Conservation (phyloP, 1,140 invertebrate genomes). For the Halotydeus destructor region DNA sequence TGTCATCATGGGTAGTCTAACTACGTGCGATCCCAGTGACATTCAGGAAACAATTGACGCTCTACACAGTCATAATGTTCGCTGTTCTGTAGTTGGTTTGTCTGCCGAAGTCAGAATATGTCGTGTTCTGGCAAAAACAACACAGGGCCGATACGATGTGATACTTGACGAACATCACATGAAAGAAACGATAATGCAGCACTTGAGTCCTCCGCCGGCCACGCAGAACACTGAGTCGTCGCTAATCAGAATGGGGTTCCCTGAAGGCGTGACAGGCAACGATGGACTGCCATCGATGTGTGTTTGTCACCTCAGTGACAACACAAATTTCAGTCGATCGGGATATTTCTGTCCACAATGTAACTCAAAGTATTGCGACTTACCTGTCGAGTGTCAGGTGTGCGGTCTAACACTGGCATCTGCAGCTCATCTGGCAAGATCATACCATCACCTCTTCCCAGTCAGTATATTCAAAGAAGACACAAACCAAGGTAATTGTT, state of each 20-base stretch:
- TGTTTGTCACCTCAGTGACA: slow-evolving; percentile 13
- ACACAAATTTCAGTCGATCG: slow-evolving; percentile 11
- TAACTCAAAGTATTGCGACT: slow-evolving; percentile 86
- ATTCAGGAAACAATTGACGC: slow-evolving; percentile 68
- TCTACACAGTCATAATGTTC: slow-evolving; percentile 35
- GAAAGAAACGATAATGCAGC: slow-evolving; percentile 40
- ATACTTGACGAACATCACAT: slow-evolving; percentile 80
- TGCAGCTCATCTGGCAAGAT: slow-evolving; percentile 84
- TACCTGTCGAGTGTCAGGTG: slow-evolving; percentile 83
- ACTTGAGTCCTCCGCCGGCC: slow-evolving; percentile 70
- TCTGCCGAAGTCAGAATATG: slow-evolving; percentile 86
- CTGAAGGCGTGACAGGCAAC: slow-evolving; percentile 25
- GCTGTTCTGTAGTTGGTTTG: slow-evolving; percentile 81
- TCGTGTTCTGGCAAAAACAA: slow-evolving; percentile 55
- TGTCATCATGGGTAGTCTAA: slow-evolving; percentile 73
- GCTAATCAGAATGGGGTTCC: slow-evolving; percentile 33
- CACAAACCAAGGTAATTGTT: slow-evolving; percentile 4
- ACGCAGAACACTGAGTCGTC: slow-evolving; percentile 34
- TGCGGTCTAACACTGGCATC: slow-evolving; percentile 90
- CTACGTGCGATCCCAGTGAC: slow-evolving; percentile 87
- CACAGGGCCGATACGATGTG: slow-evolving; percentile 51
- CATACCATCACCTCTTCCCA: slow-evolving; percentile 90
- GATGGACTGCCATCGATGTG: slow-evolving; percentile 31
- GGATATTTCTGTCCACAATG: slow-evolving; percentile 94
- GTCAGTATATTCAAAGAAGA: slow-evolving; percentile 43